Conservation (phyloP, 2,797 vertebrate species). For the Tapera naevia region DNA sequence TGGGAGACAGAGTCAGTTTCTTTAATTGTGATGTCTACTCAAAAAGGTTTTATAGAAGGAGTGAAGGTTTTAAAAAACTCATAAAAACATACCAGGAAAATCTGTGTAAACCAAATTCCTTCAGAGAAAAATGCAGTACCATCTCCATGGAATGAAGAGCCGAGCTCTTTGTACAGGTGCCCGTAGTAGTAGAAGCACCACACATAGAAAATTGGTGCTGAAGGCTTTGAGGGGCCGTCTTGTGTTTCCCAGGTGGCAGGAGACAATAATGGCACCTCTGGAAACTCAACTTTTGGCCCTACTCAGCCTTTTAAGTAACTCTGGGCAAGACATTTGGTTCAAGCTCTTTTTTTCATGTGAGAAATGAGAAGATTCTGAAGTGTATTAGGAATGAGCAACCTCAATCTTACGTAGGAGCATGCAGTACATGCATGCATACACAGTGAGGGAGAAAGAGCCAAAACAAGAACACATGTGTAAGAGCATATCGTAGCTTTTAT, state of each 20-base stretch:
- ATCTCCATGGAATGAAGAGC: neutral
- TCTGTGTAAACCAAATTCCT: neutral
- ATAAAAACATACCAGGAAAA: neutral
- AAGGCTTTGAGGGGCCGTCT: neutral
- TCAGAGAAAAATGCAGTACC: neutral
- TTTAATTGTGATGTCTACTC: neutral
- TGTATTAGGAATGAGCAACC: neutral
- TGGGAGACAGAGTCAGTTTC: neutral
- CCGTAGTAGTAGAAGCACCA: accelerated
- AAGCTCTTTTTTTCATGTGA: neutral
- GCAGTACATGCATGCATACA: accelerated
- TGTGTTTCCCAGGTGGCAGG: neutral
- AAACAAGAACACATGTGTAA: neutral
- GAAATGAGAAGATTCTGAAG: neutral
- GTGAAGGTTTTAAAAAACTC: neutral
- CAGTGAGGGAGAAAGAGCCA: neutral
- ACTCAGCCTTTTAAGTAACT: neutral
- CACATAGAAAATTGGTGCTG: accelerated
- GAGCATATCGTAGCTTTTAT: neutral
- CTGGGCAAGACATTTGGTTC: neutral
- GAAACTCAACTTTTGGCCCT: neutral
- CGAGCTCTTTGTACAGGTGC: neutral
- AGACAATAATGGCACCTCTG: neutral
- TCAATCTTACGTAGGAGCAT: too few relatives aligned
- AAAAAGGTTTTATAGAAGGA: neutral